Base-by-base conservation (phyloP, 2,797 vertebrate species). In the Oreonectes daqikongensis region DNA sequence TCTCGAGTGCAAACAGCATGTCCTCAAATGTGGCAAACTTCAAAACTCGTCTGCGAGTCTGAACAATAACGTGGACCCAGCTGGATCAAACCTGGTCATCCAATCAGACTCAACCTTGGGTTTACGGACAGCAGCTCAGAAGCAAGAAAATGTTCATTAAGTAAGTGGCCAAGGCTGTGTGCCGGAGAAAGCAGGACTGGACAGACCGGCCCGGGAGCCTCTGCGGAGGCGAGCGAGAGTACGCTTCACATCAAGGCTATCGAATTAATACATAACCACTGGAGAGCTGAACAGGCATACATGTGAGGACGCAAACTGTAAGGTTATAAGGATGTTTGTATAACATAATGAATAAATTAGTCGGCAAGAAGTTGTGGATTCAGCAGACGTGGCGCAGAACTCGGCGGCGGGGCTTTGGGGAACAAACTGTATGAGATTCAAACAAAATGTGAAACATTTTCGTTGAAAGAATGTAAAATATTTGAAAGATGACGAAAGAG, bases 171-270 rank as follows among this genome's bases (percentile, higher is more conserved):
- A 66, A 75, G 63, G 63, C 26, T 75, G 48, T 55, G 48, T 52
- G 59, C 14, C 42, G 40, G n/a, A 59, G 38, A 75, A 48, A 18
- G 55, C 11, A 68, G 26, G 30, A 35, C 12, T 38, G 53, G 64
- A 75, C 53, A 26, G 44, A 46, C 28, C 24, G 11, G 26, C 64
- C 35, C 38, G 5, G 57, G 73, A 67, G n/a, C 18, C 57, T 69
- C 60, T 61, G 67, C 63, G 65, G 46, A 57, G 60, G 78, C 63
- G 78, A 55, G 44, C 0, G 12, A 24, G 46, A 68, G 65, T 52
- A 53, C 53, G 78, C 78, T 79, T 44, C 71, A 75, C 50, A 64
- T 74, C 78, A 79, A 75, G 72, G 72, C 72, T 75, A 69, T 44
- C 35, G 72, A 60, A 79, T 79, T 79, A 75, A 79, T 79, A 68